Evolutionary conservation across 30 jellyfish, hydroid and myxozoan genomes (phyloP).

Genomic region (Phacellophora camtschatica): DNA sequence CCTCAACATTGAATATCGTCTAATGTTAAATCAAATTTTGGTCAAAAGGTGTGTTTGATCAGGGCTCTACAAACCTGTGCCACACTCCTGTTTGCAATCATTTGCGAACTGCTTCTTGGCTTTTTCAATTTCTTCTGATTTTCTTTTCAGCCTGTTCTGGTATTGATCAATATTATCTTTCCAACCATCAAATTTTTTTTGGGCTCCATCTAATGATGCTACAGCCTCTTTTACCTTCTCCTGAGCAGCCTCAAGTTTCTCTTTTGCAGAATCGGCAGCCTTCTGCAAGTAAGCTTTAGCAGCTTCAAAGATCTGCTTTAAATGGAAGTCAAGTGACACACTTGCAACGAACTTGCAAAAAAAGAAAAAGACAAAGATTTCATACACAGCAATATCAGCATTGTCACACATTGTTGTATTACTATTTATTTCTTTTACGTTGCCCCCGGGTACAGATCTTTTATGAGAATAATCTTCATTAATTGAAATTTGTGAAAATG

Average conservation of each 20-base stretch:
- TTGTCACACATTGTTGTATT: too few relatives aligned
- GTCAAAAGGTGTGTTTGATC: neutral
- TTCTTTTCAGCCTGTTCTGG: constrained; percentile 4
- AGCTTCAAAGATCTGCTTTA: neutral
- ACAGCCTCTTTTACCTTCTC: neutral
- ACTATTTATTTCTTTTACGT: too few relatives aligned
- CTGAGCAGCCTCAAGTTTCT: constrained; percentile 3
- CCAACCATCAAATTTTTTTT: constrained; percentile 61
- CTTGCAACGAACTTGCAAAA: neutral
- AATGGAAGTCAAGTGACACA: neutral
- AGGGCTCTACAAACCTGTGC: constrained; percentile 19
- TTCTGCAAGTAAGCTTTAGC: neutral
- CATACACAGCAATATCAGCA: too few relatives aligned
- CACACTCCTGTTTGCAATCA: constrained; percentile 44
- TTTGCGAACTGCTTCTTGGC: constrained; percentile 3
- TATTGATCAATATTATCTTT: constrained; percentile 1
- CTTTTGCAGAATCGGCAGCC: constrained; percentile 14
- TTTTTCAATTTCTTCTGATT: constrained; percentile 51
- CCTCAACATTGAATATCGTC: too few relatives aligned
- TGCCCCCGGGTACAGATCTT: too few relatives aligned
- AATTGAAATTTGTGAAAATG: too few relatives aligned
- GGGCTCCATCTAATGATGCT: constrained; percentile 1
- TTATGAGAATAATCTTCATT: too few relatives aligned
- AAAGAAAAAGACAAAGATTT: too few relatives aligned
- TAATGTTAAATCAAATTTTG: neutral